phyloP scores from a whole-genome alignment of 2,113 vertebrate genomes.

The Pristiophorus japonicus region DNA sequence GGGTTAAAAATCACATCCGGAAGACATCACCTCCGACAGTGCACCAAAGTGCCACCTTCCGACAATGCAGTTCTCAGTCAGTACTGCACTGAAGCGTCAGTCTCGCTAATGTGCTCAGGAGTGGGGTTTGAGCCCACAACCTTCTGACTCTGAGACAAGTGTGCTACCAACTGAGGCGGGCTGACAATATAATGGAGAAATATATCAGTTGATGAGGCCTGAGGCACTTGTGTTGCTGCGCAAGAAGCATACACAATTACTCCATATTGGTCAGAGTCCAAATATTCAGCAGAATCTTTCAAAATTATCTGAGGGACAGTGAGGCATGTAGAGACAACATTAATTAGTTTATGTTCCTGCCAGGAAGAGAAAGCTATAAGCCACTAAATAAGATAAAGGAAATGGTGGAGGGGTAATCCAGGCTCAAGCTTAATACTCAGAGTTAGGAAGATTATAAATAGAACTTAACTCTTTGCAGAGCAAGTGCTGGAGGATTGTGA shows the following conservation, averaged over 20 bases:
- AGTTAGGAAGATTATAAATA: neutral
- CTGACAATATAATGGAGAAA: neutral
- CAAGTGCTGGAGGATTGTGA: neutral
- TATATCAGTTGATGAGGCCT: neutral
- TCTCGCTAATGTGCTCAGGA: neutral
- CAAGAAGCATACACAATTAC: neutral
- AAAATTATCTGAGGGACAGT: constrained; percentile 12
- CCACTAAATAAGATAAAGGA: constrained; percentile 16
- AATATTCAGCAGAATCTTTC: constrained; percentile 24
- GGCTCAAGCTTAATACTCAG: neutral
- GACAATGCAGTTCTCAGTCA: neutral
- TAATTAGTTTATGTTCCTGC: constrained; percentile 8
- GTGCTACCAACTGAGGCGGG: neutral
- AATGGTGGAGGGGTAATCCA: neutral
- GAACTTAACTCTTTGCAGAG: neutral
- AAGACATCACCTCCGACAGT: neutral
- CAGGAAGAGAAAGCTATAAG: constrained; percentile 11
- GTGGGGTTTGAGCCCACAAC: neutral
- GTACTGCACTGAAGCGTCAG: neutral
- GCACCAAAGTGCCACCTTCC: neutral
- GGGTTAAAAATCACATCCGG: neutral
- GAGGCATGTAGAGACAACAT: neutral
- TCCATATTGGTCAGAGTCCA: neutral
- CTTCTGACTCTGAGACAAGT: neutral
- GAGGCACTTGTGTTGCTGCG: neutral